Base-by-base conservation (phyloP, 2,888 invertebrate genomes). In the Laothoe populi region DNA sequence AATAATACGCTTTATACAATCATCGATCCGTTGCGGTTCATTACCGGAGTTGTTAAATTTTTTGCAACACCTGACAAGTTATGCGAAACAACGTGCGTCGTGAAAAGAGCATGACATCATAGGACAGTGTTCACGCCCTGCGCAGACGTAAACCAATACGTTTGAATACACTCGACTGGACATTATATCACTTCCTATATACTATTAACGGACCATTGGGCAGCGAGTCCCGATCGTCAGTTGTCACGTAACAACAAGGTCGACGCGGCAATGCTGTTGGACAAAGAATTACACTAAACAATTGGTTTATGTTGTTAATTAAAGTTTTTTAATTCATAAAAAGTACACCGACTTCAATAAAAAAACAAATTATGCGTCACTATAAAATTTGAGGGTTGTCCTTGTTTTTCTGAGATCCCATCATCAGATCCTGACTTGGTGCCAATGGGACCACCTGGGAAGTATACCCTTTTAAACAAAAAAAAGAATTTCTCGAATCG, bases 111-210 rank as follows among this genome's bases (percentile, higher is more conserved):
- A 53, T 53, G 53, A 53, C 53, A 19, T 53, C 53, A 53, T 53
- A 4, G 19, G 35, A 31, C 23, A 35, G 31, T 19, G 3, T 35
- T 35, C 19, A 31, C 35, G 26, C 26, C 26, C n/a, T 23, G n/a
- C n/a, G 24, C 26, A 19, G 19, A 35, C 44, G 35, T 53, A 19
- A 35, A 49, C 61, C 63, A 61, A 64, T 60, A 66, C 63, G 63
- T 64, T 64, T 63, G 65, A 62, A 61, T 59, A 69, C 49, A 40
- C 48, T 40, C 46, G n/a, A 38, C 13, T 42, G 40, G 64, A 62
- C 58, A 60, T 61, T 59, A 65, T 64, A 69, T 69, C 65, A 69
- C 71, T 68, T 69, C 69, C 69, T 67, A 65, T 64, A 67, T 64
- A 68, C 70, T 69, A 69, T 67, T 64, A 62, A 64, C 66, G 70